phyloP scores from a whole-genome alignment of 53 echinoderm and acorn worm genomes.

The Stichopus horrens region DNA sequence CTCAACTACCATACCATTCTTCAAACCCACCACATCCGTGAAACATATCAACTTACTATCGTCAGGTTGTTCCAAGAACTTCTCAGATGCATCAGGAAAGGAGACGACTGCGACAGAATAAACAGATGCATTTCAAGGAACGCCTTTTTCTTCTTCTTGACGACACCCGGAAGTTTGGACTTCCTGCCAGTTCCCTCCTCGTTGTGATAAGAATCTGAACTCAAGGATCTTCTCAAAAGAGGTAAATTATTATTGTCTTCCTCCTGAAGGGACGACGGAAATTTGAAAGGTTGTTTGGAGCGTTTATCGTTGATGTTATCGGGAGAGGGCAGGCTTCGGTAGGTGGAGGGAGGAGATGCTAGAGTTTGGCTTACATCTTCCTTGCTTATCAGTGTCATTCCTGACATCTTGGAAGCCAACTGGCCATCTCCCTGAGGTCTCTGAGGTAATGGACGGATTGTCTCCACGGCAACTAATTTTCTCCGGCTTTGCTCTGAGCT shows the following conservation, averaged over 20 bases:
- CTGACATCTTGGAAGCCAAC: slow-evolving; percentile 62
- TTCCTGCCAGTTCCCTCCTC: slow-evolving; percentile 27
- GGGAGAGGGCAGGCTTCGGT: slow-evolving; percentile 81
- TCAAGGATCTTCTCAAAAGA: slow-evolving; percentile 49
- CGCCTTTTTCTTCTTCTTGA: slow-evolving; percentile 50
- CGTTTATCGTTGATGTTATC: slow-evolving; percentile 60
- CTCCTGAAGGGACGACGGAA: slow-evolving; percentile 47
- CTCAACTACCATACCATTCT: no score
- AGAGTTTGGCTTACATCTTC: slow-evolving; percentile 36
- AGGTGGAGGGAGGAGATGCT: slow-evolving; percentile 37
- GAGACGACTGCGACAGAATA: slow-evolving; percentile 80
- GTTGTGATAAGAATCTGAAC: slow-evolving; percentile 54
- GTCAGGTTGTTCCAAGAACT: slow-evolving; percentile 93
- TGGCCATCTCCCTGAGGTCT: slow-evolving; percentile 61
- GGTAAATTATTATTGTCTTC: slow-evolving; percentile 31
- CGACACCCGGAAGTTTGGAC: slow-evolving; percentile 27
- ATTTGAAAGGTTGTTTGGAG: slow-evolving; percentile 68
- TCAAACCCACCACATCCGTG: no score
- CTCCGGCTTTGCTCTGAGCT: slow-evolving; percentile 35
- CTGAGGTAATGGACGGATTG: slow-evolving; percentile 81
- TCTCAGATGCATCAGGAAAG: slow-evolving; percentile 88
- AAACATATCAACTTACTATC: slow-evolving; percentile 70
- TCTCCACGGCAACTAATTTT: slow-evolving; percentile 56
- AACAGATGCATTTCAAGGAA: slow-evolving; percentile 80
- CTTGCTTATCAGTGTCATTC: slow-evolving; percentile 55